Evolutionary conservation across 2,888 invertebrate genomes (phyloP).

Genomic region (Adelphocoris suturalis): DNA sequence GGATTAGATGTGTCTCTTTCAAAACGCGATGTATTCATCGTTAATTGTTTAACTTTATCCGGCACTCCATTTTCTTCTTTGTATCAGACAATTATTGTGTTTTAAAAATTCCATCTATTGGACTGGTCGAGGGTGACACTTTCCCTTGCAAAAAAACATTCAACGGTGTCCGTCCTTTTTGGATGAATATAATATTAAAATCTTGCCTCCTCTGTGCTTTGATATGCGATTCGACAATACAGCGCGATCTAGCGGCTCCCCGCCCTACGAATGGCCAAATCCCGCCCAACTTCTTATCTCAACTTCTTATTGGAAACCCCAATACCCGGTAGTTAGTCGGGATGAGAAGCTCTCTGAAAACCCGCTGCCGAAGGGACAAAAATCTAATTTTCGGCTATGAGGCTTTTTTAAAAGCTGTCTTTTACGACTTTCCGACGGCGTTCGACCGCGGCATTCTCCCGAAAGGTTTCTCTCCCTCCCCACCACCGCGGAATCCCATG

Average conservation of each 20-base stretch:
- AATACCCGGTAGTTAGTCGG: conserved; percentile 46
- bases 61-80: too few species aligned
- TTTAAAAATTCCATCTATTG: too few species aligned
- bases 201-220: not conserved
- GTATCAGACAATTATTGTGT: too few species aligned
- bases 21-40: too few species aligned
- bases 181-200: too few species aligned
- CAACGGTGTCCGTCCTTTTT: too few species aligned
- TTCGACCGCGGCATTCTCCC: not conserved
- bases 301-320: conserved; percentile 34
- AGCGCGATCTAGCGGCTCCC: conserved; percentile 36
- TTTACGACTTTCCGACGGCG: conserved; percentile 42
- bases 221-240: not conserved
- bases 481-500: not conserved
- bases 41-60: too few species aligned
- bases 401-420: conserved; percentile 54
- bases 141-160: too few species aligned
- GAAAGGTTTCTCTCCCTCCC: not conserved
- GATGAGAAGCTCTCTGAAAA: conserved; percentile 5
- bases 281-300: not conserved
- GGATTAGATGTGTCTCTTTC: too few species aligned
- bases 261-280: not conserved
- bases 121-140: too few species aligned
- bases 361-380: not conserved
- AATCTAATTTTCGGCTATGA: conserved; percentile 6